Evolutionary conservation across 2,113 vertebrate genomes (phyloP), one percentile per base, ranked within the genome.

Genomic region (Oenanthe melanoleuca): DNA sequence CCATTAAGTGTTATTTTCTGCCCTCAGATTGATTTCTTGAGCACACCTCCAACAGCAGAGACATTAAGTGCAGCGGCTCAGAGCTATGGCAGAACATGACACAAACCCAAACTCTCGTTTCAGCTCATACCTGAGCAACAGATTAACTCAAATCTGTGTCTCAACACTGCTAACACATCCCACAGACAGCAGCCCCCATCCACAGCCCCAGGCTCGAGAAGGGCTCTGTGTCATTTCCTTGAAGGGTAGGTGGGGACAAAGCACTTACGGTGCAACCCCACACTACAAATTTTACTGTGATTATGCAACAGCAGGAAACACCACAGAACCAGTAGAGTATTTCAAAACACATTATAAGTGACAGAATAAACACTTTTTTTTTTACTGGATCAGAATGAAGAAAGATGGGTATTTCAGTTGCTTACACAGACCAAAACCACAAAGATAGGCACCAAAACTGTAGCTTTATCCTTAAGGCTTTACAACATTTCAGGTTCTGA

Each of bases 311-410:
- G 67, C 79, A 89, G 86, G 49, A 85, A 95, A 86, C 49, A 69
- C 71, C 10, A 2, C 80, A 88, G 71, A 83, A 45, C 40, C 57
- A 74, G 64, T 19, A 79, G 52, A 61, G 69, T 92, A 63, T 88
- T 93, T 96, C 80, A 72, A 91, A 95, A 93, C 61, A 56, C 45
- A 42, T 83, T 80, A 18, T 47, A 88, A 93, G 57, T 45, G 61
- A 90, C 86, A 92, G 57, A 75, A 80, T 8, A 78, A 53, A 74
- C 33, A 49, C 15, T 21, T 21, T 79, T 82, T 14, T 79, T 82
- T 45, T 25, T 4, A 40, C 26, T 78, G 52, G 14, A 72, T 88
- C 66, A 56, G 59, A 85, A 55, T 69, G 49, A 93, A 52, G 34
- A 50, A 83, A 95, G 83, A 84, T 59, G 8, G 8, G 33, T 79